Evolutionary conservation across 2,797 vertebrate genomes (phyloP), one percentile per base, ranked within the genome.

Genomic region (Gephyroberyx darwinii): DNA sequence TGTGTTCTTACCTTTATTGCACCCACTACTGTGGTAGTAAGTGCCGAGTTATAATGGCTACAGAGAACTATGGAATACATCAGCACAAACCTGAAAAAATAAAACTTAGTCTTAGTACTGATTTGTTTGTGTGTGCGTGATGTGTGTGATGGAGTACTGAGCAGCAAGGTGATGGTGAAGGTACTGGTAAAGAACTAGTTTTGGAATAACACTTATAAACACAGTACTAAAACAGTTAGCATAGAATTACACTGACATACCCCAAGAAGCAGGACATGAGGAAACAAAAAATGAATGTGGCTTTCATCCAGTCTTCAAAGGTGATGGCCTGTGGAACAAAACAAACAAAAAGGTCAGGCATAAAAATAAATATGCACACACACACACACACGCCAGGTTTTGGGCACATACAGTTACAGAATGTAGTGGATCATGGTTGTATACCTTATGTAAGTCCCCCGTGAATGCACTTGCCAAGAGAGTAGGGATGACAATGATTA

Each of bases 61-160:
- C 97, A 98, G 52, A 97, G 90, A 41, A 96, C 91, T 17, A 95
- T 96, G 61, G 97, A 95, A 86, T 95, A 98, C 94, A 97, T 96
- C 89, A 98, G 72, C 26, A 98, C 91, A 83, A 98, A 98, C 86
- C 96, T 97, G 92, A 59, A 78, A 73, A 5, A 22, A 71, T 1
- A 77, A 1, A 54, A 19, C 0, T 1, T 3, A 30, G 8, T 4
- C 1, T 68, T 33, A 61, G 30, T 22, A 54, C 31, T 26, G 20
- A 16, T 51, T 5, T 51, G 31, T 50, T 8, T 51, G 17, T 43
- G 41, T 43, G 41, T 43, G 41, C 3, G 47, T 64, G 50, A 31
- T n/a, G 22, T 41, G 39, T 41, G 39, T 41, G 41, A 35, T 35
- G 33, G 33, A 2, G 33, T 5, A 35, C 8, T 35, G 5, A 5